Percentiles rank a stretch among this genome's conserved stretches.
These are phyloP conservation scores for Machimus rusticus DNA, from an alignment of 2,888 invertebrate genomes.

Conservation along the genomic window DNA sequence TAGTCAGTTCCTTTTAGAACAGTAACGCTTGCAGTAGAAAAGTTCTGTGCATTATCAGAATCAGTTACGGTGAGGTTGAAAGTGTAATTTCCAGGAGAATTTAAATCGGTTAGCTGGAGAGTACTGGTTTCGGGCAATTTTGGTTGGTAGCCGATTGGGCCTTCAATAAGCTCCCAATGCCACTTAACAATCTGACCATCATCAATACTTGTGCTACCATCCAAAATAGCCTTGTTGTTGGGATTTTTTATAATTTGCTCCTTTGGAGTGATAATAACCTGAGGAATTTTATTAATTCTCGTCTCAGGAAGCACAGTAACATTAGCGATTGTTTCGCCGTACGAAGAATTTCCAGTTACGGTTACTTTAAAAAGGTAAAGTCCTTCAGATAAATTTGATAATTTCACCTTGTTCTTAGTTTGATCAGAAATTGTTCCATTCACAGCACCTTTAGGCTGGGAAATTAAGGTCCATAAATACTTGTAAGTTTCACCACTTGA, in stretches of 20 bases:
- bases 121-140: slow-evolving; percentile 81
- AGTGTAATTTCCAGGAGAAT: slow-evolving; percentile 87
- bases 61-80: slow-evolving; percentile 92
- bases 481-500: slow-evolving; percentile 78
- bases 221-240: slow-evolving; percentile 88
- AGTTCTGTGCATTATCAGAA: slow-evolving; percentile 85
- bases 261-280: slow-evolving; percentile 85
- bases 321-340: slow-evolving; percentile 85
- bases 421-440: slow-evolving; percentile 81
- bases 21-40: slow-evolving; percentile 85
- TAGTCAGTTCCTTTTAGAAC: slow-evolving; percentile 92
- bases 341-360: slow-evolving; percentile 80
- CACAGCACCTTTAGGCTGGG: slow-evolving; percentile 81
- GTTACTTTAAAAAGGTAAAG: slow-evolving; percentile 85
- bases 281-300: slow-evolving; percentile 82
- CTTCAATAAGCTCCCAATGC: slow-evolving; percentile 92
- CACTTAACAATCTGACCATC: slow-evolving; percentile 87
- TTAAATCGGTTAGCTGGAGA: slow-evolving; percentile 82
- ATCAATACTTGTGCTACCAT: slow-evolving; percentile 81
- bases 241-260: slow-evolving; percentile 88
- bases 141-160: slow-evolving; percentile 86
- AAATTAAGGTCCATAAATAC: slow-evolving; percentile 87
- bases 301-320: slow-evolving; percentile 88
- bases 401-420: slow-evolving; percentile 81
- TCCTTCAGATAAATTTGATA: slow-evolving; percentile 86